phyloP scores from a whole-genome alignment of 2,888 invertebrate species.

The Drosophila borborema region DNA sequence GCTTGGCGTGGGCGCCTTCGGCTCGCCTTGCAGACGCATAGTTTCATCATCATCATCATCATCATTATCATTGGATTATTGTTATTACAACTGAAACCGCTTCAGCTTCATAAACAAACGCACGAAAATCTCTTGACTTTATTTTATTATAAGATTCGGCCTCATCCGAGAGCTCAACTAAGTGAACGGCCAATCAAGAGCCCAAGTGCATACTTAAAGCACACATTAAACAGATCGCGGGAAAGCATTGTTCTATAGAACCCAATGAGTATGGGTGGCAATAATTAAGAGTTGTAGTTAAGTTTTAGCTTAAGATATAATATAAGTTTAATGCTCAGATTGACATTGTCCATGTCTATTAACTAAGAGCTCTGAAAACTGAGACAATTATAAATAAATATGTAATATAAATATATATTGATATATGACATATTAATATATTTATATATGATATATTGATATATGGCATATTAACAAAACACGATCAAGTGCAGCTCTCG shows the following conservation, averaged over 20 bases:
- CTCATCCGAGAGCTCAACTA: slow-evolving; percentile 21
- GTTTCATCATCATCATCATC: slow-evolving; percentile 27
- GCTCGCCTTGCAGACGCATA: slow-evolving; percentile 39
- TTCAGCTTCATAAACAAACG: slow-evolving; percentile 12
- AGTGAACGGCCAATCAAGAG: background rate
- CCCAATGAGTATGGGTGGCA: too few species aligned
- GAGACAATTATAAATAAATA: background rate
- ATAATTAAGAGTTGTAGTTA: background rate
- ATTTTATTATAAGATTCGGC: slow-evolving; percentile 24
- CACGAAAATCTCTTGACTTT: background rate
- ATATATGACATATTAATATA: background rate
- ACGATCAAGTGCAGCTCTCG: too few species aligned
- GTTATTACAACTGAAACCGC: slow-evolving; percentile 1
- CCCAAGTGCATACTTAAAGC: background rate
- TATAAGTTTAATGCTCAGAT: background rate
- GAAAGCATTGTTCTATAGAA: slow-evolving; percentile 7
- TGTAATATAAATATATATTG: background rate
- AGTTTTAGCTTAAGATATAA: background rate
- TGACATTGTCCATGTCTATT: background rate
- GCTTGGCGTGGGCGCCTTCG: slow-evolving; percentile 35
- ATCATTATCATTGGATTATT: slow-evolving; percentile 8
- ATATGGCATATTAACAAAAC: too few species aligned
- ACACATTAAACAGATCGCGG: slow-evolving; percentile 19
- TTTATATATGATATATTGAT: background rate
- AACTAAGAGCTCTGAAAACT: background rate